Percentiles rank a stretch among this genome's conserved stretches.
These are phyloP conservation scores for Pandion haliaetus DNA, from an alignment of 2,113 vertebrate species.

Conservation along the genomic window DNA sequence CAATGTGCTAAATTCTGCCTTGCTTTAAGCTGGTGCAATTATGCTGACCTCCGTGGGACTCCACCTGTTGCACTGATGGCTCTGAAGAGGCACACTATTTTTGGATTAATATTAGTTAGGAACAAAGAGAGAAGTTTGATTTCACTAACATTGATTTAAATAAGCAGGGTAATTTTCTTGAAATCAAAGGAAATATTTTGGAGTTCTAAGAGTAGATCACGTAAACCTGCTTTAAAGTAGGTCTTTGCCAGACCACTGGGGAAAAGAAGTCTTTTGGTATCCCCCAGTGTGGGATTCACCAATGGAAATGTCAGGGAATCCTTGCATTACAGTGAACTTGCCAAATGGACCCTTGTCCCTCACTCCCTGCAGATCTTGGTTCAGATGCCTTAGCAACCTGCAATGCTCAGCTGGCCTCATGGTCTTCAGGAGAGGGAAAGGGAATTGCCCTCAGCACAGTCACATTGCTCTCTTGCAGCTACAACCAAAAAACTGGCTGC, in stretches of 20 bases:
- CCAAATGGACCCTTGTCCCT: background rate
- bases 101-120: background rate
- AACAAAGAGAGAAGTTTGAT: background rate
- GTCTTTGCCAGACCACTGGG: background rate
- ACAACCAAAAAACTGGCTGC: background rate
- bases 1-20: background rate
- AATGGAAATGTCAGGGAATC: background rate
- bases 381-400: background rate
- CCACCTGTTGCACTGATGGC: background rate
- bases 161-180: background rate
- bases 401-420: accelerated
- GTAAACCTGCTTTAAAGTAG: background rate
- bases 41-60: background rate
- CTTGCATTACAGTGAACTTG: background rate
- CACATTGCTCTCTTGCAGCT: background rate
- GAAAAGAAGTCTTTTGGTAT: background rate
- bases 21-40: background rate
- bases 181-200: background rate
- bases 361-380: background rate
- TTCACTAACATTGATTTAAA: background rate
- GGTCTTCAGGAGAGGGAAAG: background rate
- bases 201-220: background rate
- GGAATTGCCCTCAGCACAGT: background rate
- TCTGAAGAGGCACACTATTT: background rate
- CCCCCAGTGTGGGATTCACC: background rate